Evolutionary conservation across 1,140 invertebrate genomes (phyloP).

Genomic region (Thalassaphorura encarpata): DNA sequence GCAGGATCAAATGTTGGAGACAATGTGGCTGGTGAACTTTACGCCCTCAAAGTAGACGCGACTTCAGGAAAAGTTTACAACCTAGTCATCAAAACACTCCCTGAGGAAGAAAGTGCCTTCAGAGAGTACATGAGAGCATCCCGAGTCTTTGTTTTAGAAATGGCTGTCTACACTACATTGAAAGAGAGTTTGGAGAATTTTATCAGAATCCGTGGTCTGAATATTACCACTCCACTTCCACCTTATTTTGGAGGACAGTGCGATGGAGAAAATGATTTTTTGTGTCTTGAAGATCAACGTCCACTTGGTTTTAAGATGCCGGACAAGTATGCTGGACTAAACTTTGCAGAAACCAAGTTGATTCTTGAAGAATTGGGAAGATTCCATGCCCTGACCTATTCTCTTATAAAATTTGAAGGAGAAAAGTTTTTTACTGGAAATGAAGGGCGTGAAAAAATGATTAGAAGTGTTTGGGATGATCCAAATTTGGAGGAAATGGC

Average conservation of each 20-base stretch:
- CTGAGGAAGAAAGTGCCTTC: background rate
- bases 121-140: background rate
- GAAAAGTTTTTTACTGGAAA: background rate
- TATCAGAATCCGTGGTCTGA: background rate
- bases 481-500: background rate
- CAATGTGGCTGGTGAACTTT: constrained; percentile 13
- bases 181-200: background rate
- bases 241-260: constrained; percentile 15
- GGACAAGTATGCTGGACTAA: constrained; percentile 16
- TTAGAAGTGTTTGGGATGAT: background rate
- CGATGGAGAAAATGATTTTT: constrained; percentile 22
- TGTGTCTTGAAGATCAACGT: constrained; percentile 23
- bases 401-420: background rate
- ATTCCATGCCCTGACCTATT: constrained; percentile 25
- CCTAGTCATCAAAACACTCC: constrained; percentile 14
- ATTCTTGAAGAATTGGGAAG: constrained; percentile 16
- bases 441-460: background rate
- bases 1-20: constrained; percentile 12
- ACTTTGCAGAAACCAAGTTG: constrained; percentile 4
- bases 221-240: constrained; percentile 6
- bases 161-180: background rate
- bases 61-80: background rate
- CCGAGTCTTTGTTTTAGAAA: constrained; percentile 6
- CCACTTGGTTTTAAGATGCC: constrained; percentile 21
- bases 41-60: constrained; percentile 8